These are phyloP conservation scores for Strigamia transsilvanica DNA, from an alignment of 2,888 invertebrate species.

Conservation along the genomic window DNA sequence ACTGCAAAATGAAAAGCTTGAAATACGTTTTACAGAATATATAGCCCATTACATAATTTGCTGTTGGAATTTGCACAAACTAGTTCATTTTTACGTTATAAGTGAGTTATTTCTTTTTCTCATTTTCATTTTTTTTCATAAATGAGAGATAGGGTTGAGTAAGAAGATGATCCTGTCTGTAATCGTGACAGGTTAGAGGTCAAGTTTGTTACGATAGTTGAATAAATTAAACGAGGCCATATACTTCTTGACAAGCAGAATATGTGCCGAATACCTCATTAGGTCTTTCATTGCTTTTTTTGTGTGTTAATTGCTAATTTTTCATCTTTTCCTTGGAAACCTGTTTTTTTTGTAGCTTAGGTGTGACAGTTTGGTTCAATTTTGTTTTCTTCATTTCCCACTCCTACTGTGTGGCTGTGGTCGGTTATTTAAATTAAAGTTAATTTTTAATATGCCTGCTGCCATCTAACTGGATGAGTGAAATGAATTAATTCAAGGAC, in stretches of 20 bases:
- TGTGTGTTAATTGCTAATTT: conserved; percentile 48
- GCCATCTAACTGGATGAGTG: not conserved
- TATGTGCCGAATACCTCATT: conserved; percentile 48
- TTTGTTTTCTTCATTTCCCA: not conserved
- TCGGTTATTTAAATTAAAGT: not conserved
- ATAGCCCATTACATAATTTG: not conserved
- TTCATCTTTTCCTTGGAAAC: conserved; percentile 40
- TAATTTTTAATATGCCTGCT: conserved; percentile 5
- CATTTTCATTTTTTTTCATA: not conserved
- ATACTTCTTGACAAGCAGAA: conserved; percentile 49
- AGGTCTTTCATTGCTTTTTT: conserved; percentile 44
- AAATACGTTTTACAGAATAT: not conserved
- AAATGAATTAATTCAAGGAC: not conserved
- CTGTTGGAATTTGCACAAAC: not conserved
- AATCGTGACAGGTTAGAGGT: conserved; percentile 42
- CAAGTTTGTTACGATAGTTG: conserved; percentile 45
- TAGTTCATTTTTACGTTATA: conserved; percentile 18
- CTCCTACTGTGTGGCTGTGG: not conserved
- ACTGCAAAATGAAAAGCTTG: not conserved
- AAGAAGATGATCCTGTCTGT: conserved; percentile 46
- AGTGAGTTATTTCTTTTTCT: conserved; percentile 33
- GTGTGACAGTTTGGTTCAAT: conserved; percentile 26
- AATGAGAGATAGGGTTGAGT: conserved; percentile 39
- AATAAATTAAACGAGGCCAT: conserved; percentile 49
- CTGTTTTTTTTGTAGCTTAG: conserved; percentile 9